These are phyloP conservation scores for Alosa sapidissima DNA, from an alignment of 2,797 vertebrate species.

Conservation along the genomic window DNA sequence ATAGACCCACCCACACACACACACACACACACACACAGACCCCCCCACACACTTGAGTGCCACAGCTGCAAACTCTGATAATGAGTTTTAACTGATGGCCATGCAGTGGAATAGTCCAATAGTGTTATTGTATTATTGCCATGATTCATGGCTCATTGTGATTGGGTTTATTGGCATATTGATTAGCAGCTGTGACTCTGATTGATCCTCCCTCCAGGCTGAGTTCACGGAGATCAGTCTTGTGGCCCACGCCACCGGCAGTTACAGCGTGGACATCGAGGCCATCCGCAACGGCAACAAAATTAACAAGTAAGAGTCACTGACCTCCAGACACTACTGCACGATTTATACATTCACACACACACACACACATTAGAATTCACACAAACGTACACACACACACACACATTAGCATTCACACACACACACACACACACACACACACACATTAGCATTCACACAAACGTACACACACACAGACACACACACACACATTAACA, in stretches of 20 bases:
- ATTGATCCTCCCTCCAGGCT: constrained; percentile 67
- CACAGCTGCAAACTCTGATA: background rate
- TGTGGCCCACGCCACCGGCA: constrained; percentile 81
- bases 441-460: background rate
- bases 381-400: background rate
- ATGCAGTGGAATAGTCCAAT: background rate
- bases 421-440: background rate
- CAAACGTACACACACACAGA: background rate
- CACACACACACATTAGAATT: background rate
- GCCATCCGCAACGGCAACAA: constrained; percentile 84
- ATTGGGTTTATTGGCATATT: background rate
- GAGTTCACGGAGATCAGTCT: constrained; percentile 88
- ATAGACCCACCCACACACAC: background rate
- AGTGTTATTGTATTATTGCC: background rate
- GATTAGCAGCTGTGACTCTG: background rate
- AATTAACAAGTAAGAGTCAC: constrained; percentile 77
- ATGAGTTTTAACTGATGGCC: background rate
- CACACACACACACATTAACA: background rate
- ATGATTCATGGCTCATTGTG: background rate
- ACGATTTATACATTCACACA: background rate
- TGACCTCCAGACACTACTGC: background rate
- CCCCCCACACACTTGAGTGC: background rate
- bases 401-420: background rate
- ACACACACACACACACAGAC: background rate
- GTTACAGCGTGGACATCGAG: constrained; percentile 84